A percentile compares a stretch with the other conserved stretches of the same genome.
phyloP scores from a whole-genome alignment of 2,888 invertebrate genomes.

The Diploptera punctata region DNA sequence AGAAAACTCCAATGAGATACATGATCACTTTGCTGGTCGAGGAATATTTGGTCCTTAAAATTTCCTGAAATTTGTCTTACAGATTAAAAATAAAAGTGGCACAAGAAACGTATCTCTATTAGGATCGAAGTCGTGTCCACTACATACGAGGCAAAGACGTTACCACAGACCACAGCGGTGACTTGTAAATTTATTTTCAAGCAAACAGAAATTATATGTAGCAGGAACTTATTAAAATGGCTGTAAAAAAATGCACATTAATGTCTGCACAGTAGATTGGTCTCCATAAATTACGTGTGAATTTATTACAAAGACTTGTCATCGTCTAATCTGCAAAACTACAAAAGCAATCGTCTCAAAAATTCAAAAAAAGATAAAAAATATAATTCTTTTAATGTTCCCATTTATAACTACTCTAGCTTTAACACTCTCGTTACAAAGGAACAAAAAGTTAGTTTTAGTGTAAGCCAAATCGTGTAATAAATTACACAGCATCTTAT shows the following conservation, averaged over 20 bases:
- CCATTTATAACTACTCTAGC: background rate
- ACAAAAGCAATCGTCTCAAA: conserved; percentile 1
- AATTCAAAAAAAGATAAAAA: background rate
- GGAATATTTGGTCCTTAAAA: too few relatives aligned
- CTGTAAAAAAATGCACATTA: background rate
- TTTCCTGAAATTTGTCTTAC: too few relatives aligned
- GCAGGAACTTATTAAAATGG: background rate
- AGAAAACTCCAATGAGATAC: too few relatives aligned
- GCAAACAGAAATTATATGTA: background rate
- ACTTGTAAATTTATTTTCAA: too few relatives aligned
- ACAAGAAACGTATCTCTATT: too few relatives aligned
- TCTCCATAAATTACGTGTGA: background rate
- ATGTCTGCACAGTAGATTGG: background rate
- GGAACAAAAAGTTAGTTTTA: background rate
- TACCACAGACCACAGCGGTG: too few relatives aligned
- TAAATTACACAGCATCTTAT: background rate
- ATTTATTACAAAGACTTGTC: background rate
- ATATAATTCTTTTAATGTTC: background rate
- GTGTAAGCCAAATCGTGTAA: background rate
- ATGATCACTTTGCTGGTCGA: too few relatives aligned
- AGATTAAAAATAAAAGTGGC: too few relatives aligned
- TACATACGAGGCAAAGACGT: too few relatives aligned
- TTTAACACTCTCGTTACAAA: background rate
- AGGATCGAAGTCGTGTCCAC: too few relatives aligned
- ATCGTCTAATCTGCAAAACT: background rate